These are phyloP conservation scores for Rhineura floridana DNA, from an alignment of 2,113 vertebrate species.

Conservation along the genomic window DNA sequence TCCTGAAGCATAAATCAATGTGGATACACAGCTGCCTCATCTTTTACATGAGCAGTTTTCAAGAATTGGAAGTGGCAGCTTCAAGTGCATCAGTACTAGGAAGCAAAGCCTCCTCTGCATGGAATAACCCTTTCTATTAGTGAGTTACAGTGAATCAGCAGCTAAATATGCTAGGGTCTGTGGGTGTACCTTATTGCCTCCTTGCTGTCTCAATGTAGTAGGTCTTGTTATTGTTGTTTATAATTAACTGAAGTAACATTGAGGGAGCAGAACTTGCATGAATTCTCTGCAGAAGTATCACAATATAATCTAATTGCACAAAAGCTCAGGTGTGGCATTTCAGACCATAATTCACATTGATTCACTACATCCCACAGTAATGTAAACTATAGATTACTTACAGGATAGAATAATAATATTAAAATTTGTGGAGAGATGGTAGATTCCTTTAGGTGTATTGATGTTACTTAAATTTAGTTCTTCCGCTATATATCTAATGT, in stretches of 20 bases:
- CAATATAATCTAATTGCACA: neutral
- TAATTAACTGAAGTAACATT: neutral
- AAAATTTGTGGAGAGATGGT: neutral
- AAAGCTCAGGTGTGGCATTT: neutral
- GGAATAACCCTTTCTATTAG: constrained; percentile 34
- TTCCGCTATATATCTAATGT: constrained; percentile 35
- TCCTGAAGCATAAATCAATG: neutral
- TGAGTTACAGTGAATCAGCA: constrained; percentile 64
- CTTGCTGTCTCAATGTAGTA: constrained; percentile 52
- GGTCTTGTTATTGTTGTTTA: constrained; percentile 38
- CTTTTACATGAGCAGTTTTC: neutral
- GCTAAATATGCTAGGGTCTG: constrained; percentile 67
- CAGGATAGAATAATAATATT: neutral
- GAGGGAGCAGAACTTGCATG: constrained; percentile 18
- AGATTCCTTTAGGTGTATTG: constrained; percentile 24
- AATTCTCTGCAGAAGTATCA: neutral
- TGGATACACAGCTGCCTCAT: neutral
- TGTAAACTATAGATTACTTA: neutral
- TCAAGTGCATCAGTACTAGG: constrained; percentile 1
- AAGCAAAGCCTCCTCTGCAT: constrained; percentile 47
- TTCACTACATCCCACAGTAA: neutral
- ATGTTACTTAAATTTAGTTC: constrained; percentile 25
- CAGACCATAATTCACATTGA: neutral
- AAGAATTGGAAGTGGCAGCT: constrained; percentile 26
- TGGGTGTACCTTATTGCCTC: constrained; percentile 58